phyloP scores from a whole-genome alignment of 2,888 invertebrate genomes.

The Antheraea yamamai region DNA sequence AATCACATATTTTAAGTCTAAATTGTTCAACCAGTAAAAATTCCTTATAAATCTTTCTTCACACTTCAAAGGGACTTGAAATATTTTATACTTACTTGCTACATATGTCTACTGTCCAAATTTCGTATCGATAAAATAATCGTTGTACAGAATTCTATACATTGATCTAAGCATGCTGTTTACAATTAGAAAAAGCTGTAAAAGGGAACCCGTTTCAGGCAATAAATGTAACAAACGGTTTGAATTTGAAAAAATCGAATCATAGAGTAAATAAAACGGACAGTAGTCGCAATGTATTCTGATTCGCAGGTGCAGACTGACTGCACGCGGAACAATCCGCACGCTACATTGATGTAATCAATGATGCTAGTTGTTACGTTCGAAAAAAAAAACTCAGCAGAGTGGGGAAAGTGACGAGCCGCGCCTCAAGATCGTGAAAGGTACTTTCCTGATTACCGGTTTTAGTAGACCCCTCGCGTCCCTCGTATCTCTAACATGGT shows the following conservation, averaged over 20 bases:
- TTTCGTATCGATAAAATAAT: not conserved
- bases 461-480: slow-evolving; percentile 52
- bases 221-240: not conserved
- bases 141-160: too few species aligned
- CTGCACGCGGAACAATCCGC: slow-evolving; percentile 67
- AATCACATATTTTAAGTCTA: not conserved
- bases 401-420: slow-evolving; percentile 78
- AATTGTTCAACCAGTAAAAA: not conserved
- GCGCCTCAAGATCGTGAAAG: slow-evolving; percentile 77
- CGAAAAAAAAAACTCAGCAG: slow-evolving; percentile 70
- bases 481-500: slow-evolving; percentile 30
- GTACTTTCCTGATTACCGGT: slow-evolving; percentile 68
- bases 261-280: slow-evolving; percentile 28
- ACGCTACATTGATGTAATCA: slow-evolving; percentile 78
- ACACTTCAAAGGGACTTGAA: too few species aligned
- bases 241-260: not conserved
- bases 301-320: slow-evolving; percentile 59
- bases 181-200: not conserved
- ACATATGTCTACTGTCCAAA: not conserved
- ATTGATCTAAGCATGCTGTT: too few species aligned
- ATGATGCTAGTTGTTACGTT: slow-evolving; percentile 61
- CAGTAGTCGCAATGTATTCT: slow-evolving; percentile 41
- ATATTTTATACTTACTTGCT: too few species aligned
- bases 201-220: not conserved
- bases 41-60: too few species aligned